Evolutionary conservation across 23 tunicate species (phyloP), one percentile per base, ranked within the genome.

Genomic region (Oikopleura dioica): DNA sequence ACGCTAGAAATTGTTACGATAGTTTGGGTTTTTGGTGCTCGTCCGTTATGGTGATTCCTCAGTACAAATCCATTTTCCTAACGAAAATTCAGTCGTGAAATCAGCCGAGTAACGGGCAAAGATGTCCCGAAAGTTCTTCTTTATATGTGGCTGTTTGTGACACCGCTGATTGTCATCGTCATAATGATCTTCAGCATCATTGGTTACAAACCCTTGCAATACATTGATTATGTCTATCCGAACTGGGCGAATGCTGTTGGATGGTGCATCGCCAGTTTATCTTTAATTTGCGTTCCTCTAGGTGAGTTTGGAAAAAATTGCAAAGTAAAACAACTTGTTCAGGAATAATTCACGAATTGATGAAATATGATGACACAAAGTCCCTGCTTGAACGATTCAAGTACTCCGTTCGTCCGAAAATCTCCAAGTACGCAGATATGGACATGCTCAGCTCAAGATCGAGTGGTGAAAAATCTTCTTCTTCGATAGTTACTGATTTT

Each of bases 201-300:
- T 24, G 38, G 78, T 30, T 84, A 80, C 76, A 37, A 84, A 34
- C 82, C 79, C 1, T 81, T 86, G 29, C 51, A 38, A 0, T 87
- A 87, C 38, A 84, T 87, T 1, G 84, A 50, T 33, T 83, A 87
- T 68, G 59, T 35, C n/a, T 84, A 82, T 68, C 92, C 92, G 36
- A 59, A 5, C 23, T 85, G 92, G 92, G 82, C 85, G n/a, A 75
- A 82, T 78, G 80, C 50, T 2, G 4, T 85, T 36, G 92, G 92
- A 21, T 76, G 80, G 80, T 79, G 81, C 29, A 72, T 85, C 1
- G 78, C 92, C 0, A 59, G 79, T 0, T 37, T 68, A 9, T 85
- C 85, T 31, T 76, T 82, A 75, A 37, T 85, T 31, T 85, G 92
- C 68, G 79, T 85, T 79, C 92, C 85, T 1, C 35, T 77, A 4